Evolutionary conservation across 2,113 vertebrate species (phyloP).

Genomic region (Microcebus jonahi): DNA sequence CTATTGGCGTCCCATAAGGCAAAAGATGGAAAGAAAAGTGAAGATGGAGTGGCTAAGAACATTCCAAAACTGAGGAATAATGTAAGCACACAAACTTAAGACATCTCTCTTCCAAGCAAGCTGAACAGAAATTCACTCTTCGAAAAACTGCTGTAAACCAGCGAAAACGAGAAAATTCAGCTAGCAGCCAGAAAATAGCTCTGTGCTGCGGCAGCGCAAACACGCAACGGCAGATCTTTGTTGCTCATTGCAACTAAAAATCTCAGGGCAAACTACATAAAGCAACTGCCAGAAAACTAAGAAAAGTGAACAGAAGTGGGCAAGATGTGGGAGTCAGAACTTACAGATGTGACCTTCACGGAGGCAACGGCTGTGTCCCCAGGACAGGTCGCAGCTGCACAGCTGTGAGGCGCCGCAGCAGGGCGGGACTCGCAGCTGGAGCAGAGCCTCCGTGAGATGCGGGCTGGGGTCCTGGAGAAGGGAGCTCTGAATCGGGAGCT

Average conservation of each 20-base stretch:
- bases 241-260: not conserved
- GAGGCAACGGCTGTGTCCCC: not conserved
- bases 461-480: not conserved
- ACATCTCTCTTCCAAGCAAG: not conserved
- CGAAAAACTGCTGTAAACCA: not conserved
- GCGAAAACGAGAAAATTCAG: not conserved
- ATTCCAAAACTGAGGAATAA: not conserved
- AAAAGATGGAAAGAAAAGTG: not conserved
- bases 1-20: not conserved
- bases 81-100: not conserved
- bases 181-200: not conserved
- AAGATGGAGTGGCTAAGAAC: not conserved
- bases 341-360: not conserved
- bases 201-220: not conserved
- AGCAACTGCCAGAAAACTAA: not conserved
- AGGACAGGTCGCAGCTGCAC: too few species aligned
- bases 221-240: not conserved
- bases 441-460: not conserved
- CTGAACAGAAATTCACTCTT: not conserved
- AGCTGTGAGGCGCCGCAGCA: not conserved
- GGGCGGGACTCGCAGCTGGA: not conserved
- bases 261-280: not conserved
- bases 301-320: not conserved
- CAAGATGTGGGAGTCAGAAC: not conserved
- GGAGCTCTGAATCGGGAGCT: not conserved